Evolutionary conservation across 2,888 invertebrate species (phyloP).

Genomic region (Drosophila subquinaria): DNA sequence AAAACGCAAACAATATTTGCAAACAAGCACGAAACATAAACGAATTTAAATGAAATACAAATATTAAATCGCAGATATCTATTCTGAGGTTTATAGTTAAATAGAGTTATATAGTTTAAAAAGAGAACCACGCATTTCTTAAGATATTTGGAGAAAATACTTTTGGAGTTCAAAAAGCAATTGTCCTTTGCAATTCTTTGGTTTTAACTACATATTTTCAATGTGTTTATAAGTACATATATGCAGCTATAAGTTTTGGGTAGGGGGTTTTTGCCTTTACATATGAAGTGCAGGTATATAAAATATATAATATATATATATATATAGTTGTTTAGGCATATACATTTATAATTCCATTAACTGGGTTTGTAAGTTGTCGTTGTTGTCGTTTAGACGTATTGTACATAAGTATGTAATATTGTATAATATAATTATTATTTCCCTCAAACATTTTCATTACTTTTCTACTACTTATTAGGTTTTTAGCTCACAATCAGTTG

Average conservation of each 20-base stretch:
- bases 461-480: constrained; percentile 39
- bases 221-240: constrained; percentile 21
- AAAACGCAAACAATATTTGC: constrained; percentile 7
- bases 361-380: constrained; percentile 38
- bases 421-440: constrained; percentile 27
- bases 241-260: constrained; percentile 26
- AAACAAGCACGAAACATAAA: constrained; percentile 16
- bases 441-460: constrained; percentile 29
- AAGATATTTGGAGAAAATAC: constrained; percentile 25
- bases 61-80: not conserved
- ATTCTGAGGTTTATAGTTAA: not conserved
- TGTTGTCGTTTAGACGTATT: constrained; percentile 64
- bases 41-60: constrained; percentile 11
- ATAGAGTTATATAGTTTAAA: not conserved
- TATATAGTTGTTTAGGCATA: constrained; percentile 55
- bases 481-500: constrained; percentile 75
- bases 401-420: constrained; percentile 53
- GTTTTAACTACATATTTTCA: constrained; percentile 31
- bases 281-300: constrained; percentile 68
- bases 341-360: constrained; percentile 57
- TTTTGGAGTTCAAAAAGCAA: constrained; percentile 28
- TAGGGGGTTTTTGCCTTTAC: constrained; percentile 44
- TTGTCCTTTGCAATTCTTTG: constrained; percentile 45
- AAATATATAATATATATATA: constrained; percentile 73
- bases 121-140: not conserved